A percentile compares a stretch with the other conserved stretches of the same genome.
These are phyloP conservation scores for Eristalis intricaria DNA, from an alignment of 2,888 invertebrate genomes.

Conservation along the genomic window DNA sequence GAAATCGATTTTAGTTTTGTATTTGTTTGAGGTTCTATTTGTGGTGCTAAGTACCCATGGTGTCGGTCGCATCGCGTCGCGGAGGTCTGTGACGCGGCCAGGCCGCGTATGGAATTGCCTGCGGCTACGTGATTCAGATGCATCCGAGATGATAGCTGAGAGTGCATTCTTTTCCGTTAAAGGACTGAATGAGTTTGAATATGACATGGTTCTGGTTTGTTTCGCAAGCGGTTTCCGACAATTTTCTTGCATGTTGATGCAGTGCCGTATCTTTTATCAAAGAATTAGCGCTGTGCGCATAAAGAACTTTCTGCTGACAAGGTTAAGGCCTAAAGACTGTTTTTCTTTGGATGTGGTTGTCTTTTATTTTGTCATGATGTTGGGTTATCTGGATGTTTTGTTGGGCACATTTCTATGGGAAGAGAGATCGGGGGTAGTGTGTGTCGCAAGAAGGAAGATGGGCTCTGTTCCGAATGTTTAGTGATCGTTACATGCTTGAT, in stretches of 20 bases:
- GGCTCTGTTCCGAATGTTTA: too few species aligned
- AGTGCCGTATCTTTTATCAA: slow-evolving; percentile 11
- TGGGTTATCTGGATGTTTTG: background rate
- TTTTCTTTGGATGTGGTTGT: background rate
- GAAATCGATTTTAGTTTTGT: slow-evolving; percentile 31
- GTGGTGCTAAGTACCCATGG: background rate
- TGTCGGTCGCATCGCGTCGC: background rate
- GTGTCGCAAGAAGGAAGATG: too few species aligned
- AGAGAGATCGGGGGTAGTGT: too few species aligned
- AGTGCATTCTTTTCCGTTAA: slow-evolving; percentile 2
- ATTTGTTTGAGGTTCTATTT: background rate
- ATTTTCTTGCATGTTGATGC: background rate
- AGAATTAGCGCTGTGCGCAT: slow-evolving; percentile 12
- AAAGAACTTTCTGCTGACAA: slow-evolving; percentile 22
- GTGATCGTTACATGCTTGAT: too few species aligned
- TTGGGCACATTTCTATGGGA: background rate
- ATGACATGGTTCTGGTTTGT: slow-evolving; percentile 2
- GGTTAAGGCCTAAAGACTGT: slow-evolving; percentile 20
- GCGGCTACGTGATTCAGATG: slow-evolving; percentile 19
- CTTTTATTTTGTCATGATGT: background rate
- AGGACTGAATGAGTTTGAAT: slow-evolving; percentile 10
- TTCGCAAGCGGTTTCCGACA: background rate
- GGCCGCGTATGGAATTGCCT: background rate
- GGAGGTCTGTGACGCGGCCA: background rate
- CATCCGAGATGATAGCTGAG: slow-evolving; percentile 8